Conservation (phyloP, 2,113 vertebrate species). For the Boleophthalmus pectinirostris region DNA sequence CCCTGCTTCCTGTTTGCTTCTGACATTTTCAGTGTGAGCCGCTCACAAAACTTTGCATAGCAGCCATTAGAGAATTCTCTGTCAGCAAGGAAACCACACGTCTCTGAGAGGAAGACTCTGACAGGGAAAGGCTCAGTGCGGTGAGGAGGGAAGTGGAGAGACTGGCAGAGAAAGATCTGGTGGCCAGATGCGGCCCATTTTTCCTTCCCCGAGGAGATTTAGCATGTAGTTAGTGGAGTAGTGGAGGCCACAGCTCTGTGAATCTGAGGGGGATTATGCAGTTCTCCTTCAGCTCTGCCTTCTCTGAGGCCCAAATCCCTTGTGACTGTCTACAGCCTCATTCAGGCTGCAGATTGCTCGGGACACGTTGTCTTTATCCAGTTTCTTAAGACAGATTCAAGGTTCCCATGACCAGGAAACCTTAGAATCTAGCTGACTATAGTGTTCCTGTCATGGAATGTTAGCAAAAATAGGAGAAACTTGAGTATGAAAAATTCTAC, state of each 20-base stretch:
- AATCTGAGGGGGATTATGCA: constrained; percentile 54
- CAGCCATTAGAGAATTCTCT: constrained; percentile 64
- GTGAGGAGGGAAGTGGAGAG: constrained; percentile 63
- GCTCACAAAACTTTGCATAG: constrained; percentile 50
- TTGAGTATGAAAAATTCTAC: not conserved
- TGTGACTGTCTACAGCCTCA: constrained; percentile 26
- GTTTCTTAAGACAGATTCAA: constrained; percentile 1
- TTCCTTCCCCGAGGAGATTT: constrained; percentile 65
- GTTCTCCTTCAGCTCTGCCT: constrained; percentile 39
- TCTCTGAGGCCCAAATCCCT: constrained; percentile 40
- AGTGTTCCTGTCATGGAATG: not conserved
- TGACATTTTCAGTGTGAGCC: constrained; percentile 54
- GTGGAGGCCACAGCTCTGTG: constrained; percentile 53
- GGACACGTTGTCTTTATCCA: constrained; percentile 10
- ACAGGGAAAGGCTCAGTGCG: constrained; percentile 56
- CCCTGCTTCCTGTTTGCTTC: constrained; percentile 56
- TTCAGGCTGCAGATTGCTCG: constrained; percentile 18
- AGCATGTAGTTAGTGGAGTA: constrained; percentile 56
- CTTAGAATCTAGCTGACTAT: not conserved
- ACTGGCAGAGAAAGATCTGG: constrained; percentile 70
- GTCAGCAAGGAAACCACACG: constrained; percentile 60
- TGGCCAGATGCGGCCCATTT: constrained; percentile 72
- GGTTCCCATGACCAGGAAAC: constrained; percentile 9
- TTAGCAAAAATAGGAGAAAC: not conserved
- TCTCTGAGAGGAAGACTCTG: constrained; percentile 45